A percentile compares a stretch with the other conserved stretches of the same genome.
Evolutionary conservation across 2,888 invertebrate species (phyloP).

Genomic region (Caenorhabditis becei): DNA sequence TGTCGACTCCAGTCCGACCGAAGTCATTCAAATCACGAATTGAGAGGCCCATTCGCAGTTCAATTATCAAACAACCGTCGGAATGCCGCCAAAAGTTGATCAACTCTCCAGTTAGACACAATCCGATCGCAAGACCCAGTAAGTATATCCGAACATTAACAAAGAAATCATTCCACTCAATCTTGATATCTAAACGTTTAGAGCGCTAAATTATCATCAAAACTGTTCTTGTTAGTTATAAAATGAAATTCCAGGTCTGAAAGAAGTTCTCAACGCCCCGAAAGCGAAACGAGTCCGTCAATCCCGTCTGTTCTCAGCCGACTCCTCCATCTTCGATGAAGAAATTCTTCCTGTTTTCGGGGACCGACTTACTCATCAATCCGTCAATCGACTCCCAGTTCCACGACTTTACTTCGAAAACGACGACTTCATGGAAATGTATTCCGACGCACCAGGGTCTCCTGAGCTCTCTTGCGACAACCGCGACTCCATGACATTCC

Average conservation of each 20-base stretch:
- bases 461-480: not conserved
- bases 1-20: constrained; percentile 29
- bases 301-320: not conserved
- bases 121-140: constrained; percentile 23
- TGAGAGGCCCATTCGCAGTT: constrained; percentile 2
- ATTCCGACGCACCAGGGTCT: not conserved
- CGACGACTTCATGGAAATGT: constrained; percentile 36
- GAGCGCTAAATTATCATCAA: constrained; percentile 2
- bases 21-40: not conserved
- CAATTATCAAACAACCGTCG: constrained; percentile 5
- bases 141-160: not conserved
- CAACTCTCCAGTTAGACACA: constrained; percentile 1
- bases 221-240: not conserved
- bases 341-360: not conserved
- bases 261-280: constrained; percentile 17
- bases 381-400: constrained; percentile 12
- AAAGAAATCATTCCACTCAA: not conserved
- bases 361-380: not conserved
- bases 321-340: not conserved
- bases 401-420: constrained; percentile 30
- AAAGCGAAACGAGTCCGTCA: constrained; percentile 20
- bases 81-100: constrained; percentile 1
- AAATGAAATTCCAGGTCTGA: constrained; percentile 32
- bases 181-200: too few relatives aligned
- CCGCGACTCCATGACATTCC: constrained; percentile 24